Base-by-base conservation (phyloP, 2,113 vertebrate species). In the Rallus limicola region DNA sequence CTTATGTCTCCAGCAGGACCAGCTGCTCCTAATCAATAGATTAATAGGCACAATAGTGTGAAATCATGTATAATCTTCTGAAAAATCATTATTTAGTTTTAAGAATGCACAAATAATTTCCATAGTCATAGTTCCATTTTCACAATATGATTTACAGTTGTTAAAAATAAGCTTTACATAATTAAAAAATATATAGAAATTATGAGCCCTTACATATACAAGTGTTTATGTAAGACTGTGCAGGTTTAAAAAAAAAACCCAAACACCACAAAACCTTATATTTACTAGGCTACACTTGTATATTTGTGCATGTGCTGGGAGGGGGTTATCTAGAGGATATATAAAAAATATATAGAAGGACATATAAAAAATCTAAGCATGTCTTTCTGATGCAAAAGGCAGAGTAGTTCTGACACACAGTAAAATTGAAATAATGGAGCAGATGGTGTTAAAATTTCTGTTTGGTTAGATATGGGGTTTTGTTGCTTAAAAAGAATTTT, bases 401-500 rank as follows among this genome's bases (percentile, higher is more conserved):
- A 77, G 63, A 34, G 34, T n/a, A 19, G 1, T 24, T 92, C 34
- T n/a, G 11, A 2, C 6, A 7, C 1, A 11, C 6, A n/a, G 31
- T 60, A 72, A 55, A 78, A 69, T 25, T 38, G 25, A 5, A 7
- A 19, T 64, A 56, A 81, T 69, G 29, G 87, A 81, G 58, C n/a
- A 90, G 3, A 42, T 64, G 50, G 5, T 82, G 17, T 10, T 84
- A 68, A 83, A 29, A 6, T 72, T 63, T 72, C 17, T 60, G 4
- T 19, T 80, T 69, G 15, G 1, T 42, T 71, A 3, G 2, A 14
- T 46, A 23, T 11, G 8, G 9, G 3, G 4, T 0, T 2, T 16
- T 48, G 48, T 48, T 48, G 46, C 17, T 48, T 48, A 44, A 44
- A 44, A 44, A 48, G 10, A 21, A 21, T 5, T n/a, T n/a, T n/a